Evolutionary conservation across 2,113 vertebrate genomes (phyloP).

Genomic region (Eulemur macaco): DNA sequence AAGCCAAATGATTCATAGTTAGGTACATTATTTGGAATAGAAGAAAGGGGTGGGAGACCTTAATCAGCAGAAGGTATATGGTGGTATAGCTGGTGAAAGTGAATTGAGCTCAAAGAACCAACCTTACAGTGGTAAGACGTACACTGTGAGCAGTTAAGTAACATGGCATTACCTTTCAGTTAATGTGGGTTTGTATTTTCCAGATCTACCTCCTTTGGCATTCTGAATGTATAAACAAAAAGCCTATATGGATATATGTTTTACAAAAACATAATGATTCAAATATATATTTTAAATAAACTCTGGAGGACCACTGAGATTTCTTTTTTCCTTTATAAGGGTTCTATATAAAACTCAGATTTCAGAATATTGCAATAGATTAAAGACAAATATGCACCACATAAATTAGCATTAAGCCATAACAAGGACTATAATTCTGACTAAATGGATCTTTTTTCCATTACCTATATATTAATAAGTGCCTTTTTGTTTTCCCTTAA

Average conservation of each 20-base stretch:
- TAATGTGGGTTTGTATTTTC: neutral
- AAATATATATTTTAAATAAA: neutral
- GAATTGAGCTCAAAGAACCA: neutral
- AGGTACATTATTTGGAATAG: neutral
- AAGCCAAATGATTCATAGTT: neutral
- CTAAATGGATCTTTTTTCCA: neutral
- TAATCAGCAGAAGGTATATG: neutral
- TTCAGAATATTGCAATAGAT: neutral
- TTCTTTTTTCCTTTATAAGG: neutral
- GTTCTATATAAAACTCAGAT: neutral
- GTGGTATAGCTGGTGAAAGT: neutral
- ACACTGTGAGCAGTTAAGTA: neutral
- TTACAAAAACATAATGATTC: neutral
- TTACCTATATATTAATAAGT: neutral
- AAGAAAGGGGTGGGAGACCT: neutral
- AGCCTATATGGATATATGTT: neutral
- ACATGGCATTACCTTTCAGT: neutral
- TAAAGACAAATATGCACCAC: neutral
- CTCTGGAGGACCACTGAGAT: neutral
- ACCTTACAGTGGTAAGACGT: neutral
- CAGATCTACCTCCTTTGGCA: neutral
- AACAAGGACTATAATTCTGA: neutral
- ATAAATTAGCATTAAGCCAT: neutral
- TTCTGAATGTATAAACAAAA: constrained; percentile 15
- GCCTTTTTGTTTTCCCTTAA: neutral